A percentile compares a stretch with the other conserved stretches of the same genome.
Evolutionary conservation across 2,113 vertebrate genomes (phyloP).

Genomic region (Aix galericulata): DNA sequence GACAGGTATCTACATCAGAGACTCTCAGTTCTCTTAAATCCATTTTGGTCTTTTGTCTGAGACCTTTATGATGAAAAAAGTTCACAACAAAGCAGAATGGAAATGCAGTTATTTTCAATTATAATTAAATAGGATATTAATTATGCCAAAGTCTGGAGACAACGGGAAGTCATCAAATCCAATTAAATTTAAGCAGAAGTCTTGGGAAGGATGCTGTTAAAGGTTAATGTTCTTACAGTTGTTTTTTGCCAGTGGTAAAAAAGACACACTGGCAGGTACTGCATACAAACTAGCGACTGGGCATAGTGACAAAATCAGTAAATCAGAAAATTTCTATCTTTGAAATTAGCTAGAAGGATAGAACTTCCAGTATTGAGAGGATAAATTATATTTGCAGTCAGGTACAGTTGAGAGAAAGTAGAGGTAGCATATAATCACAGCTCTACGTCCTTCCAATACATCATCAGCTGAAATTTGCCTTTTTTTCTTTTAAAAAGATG

Average conservation of each 20-base stretch:
- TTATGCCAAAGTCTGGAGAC: slow-evolving; percentile 14
- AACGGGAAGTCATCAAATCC: background rate
- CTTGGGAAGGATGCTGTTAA: background rate
- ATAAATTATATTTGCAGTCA: background rate
- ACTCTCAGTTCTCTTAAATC: background rate
- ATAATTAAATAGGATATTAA: slow-evolving; percentile 1
- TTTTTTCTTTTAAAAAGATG: background rate
- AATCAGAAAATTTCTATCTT: background rate
- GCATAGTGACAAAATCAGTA: background rate
- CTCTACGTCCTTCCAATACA: background rate
- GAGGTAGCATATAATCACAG: background rate
- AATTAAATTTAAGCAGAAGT: slow-evolving; percentile 11
- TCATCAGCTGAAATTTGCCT: background rate
- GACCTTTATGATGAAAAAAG: background rate
- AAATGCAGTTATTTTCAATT: slow-evolving; percentile 14
- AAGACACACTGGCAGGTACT: background rate
- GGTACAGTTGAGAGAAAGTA: background rate
- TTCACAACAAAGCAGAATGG: background rate
- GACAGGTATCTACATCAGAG: background rate
- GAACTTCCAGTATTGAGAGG: background rate
- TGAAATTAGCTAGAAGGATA: background rate
- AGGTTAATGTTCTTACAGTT: background rate
- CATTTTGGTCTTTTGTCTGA: slow-evolving; percentile 4
- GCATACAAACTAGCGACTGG: background rate
- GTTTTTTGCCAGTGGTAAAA: background rate